Conservation (phyloP, 2,888 invertebrate species). For the Drosophila buzzatii region DNA sequence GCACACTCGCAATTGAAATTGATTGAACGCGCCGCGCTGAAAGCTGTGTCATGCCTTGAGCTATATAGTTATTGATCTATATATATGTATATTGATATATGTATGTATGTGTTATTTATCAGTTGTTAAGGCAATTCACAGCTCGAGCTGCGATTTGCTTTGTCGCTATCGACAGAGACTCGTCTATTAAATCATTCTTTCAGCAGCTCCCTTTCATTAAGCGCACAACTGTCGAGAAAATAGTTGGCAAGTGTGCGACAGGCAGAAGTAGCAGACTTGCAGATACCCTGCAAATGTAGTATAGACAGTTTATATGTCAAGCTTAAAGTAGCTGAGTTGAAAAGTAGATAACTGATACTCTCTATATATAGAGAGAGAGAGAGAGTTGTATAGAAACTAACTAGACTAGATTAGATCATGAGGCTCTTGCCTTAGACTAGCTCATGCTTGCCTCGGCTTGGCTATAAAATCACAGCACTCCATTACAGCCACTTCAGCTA, state of each 20-base stretch:
- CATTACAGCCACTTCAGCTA: not conserved
- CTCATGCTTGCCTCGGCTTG: accelerated
- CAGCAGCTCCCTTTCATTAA: conserved; percentile 7
- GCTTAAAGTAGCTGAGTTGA: too few relatives aligned
- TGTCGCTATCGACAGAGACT: not conserved
- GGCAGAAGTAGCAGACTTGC: not conserved
- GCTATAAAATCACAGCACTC: not conserved
- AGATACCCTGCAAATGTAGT: not conserved
- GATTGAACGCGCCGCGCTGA: conserved; percentile 52
- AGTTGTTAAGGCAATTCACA: conserved; percentile 34
- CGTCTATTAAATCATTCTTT: conserved; percentile 17
- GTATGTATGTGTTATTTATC: conserved; percentile 12
- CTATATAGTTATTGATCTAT: conserved; percentile 6
- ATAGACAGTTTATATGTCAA: too few relatives aligned
- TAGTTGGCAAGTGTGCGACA: not conserved
- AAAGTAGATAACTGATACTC: too few relatives aligned
- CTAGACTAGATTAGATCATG: not conserved
- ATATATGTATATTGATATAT: conserved; percentile 41
- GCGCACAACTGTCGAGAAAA: conserved; percentile 2
- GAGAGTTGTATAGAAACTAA: not conserved
- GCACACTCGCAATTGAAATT: conserved; percentile 42
- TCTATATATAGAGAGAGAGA: too few relatives aligned
- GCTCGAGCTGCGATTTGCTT: conserved; percentile 7
- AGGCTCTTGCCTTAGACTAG: too few relatives aligned
- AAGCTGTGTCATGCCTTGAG: conserved; percentile 35